These are phyloP conservation scores for Styela plicata DNA, from an alignment of 23 tunicate species.

Conservation along the genomic window DNA sequence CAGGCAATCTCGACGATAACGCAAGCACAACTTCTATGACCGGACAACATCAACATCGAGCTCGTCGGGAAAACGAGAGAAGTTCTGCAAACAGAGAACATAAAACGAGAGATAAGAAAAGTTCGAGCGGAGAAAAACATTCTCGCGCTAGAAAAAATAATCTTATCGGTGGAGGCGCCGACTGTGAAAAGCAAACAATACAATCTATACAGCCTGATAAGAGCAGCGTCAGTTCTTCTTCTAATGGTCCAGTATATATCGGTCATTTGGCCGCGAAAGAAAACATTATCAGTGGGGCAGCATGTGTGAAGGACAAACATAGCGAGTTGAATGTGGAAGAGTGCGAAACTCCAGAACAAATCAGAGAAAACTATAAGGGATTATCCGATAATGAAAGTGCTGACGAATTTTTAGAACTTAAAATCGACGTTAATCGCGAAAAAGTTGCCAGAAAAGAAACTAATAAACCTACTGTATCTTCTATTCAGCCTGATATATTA, in stretches of 20 bases:
- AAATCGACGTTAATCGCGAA: background rate
- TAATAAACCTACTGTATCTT: background rate
- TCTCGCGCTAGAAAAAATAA: background rate
- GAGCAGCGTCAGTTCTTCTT: background rate
- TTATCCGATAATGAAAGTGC: background rate
- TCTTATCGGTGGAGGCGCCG: slow-evolving; percentile 1
- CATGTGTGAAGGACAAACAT: slow-evolving; percentile 12
- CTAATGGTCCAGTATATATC: background rate
- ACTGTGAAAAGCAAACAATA: background rate
- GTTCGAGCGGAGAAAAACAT: background rate
- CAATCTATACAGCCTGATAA: slow-evolving; percentile 18
- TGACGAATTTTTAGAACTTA: background rate
- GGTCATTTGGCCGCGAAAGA: background rate
- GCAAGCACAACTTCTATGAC: background rate
- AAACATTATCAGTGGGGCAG: slow-evolving; percentile 18
- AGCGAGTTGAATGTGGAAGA: background rate
- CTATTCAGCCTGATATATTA: background rate
- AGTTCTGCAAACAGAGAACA: background rate
- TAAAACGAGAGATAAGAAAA: slow-evolving; percentile 19
- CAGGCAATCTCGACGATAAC: background rate
- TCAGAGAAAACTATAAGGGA: background rate
- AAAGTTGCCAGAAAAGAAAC: background rate
- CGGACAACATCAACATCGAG: background rate
- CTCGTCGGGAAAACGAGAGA: slow-evolving; percentile 10
- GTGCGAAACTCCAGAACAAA: background rate